Evolutionary conservation across 2,797 vertebrate genomes (phyloP).

Genomic region (Pelochelys cantorii): DNA sequence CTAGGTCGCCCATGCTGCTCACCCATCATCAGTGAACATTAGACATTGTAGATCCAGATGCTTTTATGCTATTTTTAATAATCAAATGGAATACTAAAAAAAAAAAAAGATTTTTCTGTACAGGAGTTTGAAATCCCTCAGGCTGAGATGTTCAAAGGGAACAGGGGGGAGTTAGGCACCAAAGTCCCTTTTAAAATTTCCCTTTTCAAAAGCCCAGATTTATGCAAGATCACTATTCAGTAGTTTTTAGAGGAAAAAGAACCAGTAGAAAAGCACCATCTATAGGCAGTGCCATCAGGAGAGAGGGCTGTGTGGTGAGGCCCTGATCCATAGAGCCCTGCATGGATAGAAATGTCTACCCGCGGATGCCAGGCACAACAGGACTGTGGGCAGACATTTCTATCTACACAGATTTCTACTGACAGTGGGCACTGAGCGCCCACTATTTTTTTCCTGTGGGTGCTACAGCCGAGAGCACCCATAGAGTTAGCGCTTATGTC

Average conservation of each 20-base stretch:
- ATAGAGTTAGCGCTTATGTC: no score
- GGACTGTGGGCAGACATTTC: no score
- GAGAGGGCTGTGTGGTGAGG: no score
- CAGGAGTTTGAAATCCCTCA: background rate
- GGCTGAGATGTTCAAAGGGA: rapidly evolving
- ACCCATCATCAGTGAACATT: background rate
- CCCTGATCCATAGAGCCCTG: no score
- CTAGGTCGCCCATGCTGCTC: background rate
- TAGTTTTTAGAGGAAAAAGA: background rate
- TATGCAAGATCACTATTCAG: background rate
- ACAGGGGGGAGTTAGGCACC: background rate
- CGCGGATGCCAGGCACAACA: no score
- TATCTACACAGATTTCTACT: no score
- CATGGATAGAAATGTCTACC: no score
- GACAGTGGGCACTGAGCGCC: no score
- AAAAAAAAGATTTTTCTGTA: background rate
- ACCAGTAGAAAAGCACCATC: background rate
- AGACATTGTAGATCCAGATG: background rate
- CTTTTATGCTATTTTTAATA: background rate
- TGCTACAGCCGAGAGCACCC: no score
- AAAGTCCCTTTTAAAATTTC: background rate
- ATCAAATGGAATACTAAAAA: background rate
- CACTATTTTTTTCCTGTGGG: no score
- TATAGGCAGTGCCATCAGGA: no score
- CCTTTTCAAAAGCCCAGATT: background rate